Percentiles rank a stretch among this genome's conserved stretches.
Evolutionary conservation across 2,113 vertebrate genomes (phyloP).

Genomic region (Prionailurus viverrinus): DNA sequence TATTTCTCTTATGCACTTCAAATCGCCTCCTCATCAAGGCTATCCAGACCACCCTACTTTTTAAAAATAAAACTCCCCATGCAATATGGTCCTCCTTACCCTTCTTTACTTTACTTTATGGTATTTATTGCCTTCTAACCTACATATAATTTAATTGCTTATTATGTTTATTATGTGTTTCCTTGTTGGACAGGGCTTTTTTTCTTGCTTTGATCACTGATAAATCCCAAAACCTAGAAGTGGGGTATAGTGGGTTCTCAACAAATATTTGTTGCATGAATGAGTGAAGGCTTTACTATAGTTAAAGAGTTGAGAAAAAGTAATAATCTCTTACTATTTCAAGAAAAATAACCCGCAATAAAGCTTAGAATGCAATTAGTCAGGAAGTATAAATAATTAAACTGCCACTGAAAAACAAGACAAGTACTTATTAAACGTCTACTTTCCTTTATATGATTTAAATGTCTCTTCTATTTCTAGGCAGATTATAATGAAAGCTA

Average conservation of each 20-base stretch:
- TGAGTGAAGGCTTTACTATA: neutral
- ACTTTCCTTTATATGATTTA: neutral
- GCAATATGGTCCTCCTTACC: neutral
- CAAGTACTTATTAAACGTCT: neutral
- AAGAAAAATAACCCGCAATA: neutral
- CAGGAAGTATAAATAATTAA: conserved; percentile 36
- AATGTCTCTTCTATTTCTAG: neutral
- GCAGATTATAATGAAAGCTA: conserved; percentile 20
- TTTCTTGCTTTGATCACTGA: neutral
- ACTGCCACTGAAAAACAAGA: neutral
- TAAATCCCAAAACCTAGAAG: neutral
- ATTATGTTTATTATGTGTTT: neutral
- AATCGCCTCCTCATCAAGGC: neutral
- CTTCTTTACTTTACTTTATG: neutral
- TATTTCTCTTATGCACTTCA: neutral
- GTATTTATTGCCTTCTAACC: neutral
- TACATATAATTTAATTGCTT: neutral
- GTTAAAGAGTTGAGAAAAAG: neutral
- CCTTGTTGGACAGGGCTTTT: neutral
- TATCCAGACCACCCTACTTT: neutral
- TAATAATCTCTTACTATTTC: neutral
- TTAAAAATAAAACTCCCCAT: neutral
- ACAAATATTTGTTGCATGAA: neutral
- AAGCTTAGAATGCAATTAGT: neutral
- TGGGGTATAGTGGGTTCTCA: neutral